phyloP scores from a whole-genome alignment of 2,888 invertebrate genomes.

The Metallyticus violacea region DNA sequence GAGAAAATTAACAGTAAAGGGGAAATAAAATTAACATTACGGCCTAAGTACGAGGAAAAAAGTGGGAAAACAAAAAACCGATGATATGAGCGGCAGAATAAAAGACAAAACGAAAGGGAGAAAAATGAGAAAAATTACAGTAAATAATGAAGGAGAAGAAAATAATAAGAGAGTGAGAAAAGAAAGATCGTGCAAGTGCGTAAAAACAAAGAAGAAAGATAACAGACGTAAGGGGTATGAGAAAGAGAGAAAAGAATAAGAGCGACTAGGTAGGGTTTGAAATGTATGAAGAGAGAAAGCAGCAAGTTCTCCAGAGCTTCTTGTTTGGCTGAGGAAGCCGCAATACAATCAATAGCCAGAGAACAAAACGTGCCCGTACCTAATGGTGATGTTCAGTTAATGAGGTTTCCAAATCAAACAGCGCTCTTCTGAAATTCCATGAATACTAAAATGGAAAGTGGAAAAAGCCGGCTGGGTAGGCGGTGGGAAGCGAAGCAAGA shows the following conservation, averaged over 20 bases:
- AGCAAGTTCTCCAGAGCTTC: neutral
- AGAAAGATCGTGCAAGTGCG: too few species aligned
- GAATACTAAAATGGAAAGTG: neutral
- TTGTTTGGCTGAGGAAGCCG: neutral
- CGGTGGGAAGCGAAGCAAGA: neutral
- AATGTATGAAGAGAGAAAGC: neutral
- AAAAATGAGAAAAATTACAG: neutral
- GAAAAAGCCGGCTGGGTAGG: too few species aligned
- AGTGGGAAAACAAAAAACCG: too few species aligned
- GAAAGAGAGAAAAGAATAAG: neutral
- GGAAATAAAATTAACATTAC: too few species aligned
- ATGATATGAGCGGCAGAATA: too few species aligned
- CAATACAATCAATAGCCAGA: neutral
- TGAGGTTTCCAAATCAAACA: neutral
- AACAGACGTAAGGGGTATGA: too few species aligned
- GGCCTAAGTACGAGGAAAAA: too few species aligned
- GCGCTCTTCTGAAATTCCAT: neutral
- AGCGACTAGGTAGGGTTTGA: neutral
- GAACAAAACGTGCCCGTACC: neutral
- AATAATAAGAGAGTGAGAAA: neutral
- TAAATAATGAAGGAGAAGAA: neutral
- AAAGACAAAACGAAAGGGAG: too few species aligned
- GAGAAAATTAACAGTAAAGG: too few species aligned
- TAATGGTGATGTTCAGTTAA: neutral
- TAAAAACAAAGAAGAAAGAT: neutral